Conservation (phyloP, 2,113 vertebrate species). For the Formicarius rufipectus region DNA sequence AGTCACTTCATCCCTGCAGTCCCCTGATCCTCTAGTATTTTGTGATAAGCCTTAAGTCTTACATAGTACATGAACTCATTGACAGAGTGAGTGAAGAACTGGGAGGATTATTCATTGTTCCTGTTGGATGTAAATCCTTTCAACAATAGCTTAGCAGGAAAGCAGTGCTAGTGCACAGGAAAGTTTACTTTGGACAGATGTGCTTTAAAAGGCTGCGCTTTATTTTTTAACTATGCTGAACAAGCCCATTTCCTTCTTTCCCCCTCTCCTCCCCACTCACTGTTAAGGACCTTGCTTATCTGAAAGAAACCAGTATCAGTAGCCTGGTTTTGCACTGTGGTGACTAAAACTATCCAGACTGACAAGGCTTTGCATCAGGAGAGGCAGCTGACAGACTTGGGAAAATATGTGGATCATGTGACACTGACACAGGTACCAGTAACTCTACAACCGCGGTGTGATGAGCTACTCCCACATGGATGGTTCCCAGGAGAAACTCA, state of each 20-base stretch:
- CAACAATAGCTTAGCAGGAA: neutral
- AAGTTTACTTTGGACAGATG: neutral
- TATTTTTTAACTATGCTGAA: neutral
- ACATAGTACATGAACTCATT: neutral
- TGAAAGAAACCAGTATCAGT: neutral
- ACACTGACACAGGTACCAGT: neutral
- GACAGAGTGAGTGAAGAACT: neutral
- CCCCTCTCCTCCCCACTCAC: neutral
- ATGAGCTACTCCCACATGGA: neutral
- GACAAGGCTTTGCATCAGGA: neutral
- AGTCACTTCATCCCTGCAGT: neutral
- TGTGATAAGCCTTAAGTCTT: neutral
- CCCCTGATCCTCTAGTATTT: neutral
- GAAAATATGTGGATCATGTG: neutral
- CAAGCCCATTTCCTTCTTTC: neutral
- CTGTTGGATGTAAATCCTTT: neutral
- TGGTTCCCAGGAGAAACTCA: neutral
- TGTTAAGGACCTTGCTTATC: neutral
- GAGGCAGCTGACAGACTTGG: neutral
- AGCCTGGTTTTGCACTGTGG: neutral
- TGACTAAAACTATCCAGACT: neutral
- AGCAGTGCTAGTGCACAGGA: neutral
- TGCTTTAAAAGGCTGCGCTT: neutral
- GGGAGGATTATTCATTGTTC: constrained; percentile 16
- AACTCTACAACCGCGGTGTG: rapidly evolving